Conservation (phyloP, 2,797 vertebrate genomes). For the Chanos chanos region DNA sequence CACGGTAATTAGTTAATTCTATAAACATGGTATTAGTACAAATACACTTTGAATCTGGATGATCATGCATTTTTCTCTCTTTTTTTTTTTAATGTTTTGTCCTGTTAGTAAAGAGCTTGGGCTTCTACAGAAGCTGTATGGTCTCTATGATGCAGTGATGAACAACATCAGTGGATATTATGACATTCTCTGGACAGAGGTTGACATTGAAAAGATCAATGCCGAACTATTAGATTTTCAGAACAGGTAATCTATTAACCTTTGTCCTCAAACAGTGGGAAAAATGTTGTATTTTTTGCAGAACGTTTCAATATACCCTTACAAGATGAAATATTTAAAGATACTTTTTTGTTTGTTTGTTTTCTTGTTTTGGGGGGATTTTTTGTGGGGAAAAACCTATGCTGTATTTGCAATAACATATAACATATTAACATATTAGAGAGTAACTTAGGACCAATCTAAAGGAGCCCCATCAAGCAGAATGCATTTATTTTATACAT, state of each 20-base stretch:
- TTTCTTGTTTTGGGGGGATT: too few relatives aligned
- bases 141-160: slow-evolving; percentile 78
- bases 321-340: too few relatives aligned
- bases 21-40: background rate
- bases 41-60: background rate
- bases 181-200: slow-evolving; percentile 75
- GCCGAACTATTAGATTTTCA: slow-evolving; percentile 88
- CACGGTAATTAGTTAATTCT: slow-evolving; percentile 60
- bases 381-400: too few relatives aligned
- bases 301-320: too few relatives aligned
- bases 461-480: too few relatives aligned
- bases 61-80: background rate
- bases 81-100: background rate
- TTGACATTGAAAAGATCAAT: slow-evolving; percentile 88
- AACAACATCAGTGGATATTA: slow-evolving; percentile 73
- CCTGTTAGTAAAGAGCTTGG: slow-evolving; percentile 73
- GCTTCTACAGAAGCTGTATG: slow-evolving; percentile 80
- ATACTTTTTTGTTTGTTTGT: too few relatives aligned
- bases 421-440: too few relatives aligned
- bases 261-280: too few relatives aligned
- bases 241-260: slow-evolving; percentile 81
- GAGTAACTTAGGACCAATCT: too few relatives aligned
- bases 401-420: too few relatives aligned
- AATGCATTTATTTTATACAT: too few relatives aligned
- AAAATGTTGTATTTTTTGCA: background rate